Conservation (phyloP, 1,140 invertebrate species). For the Metaphire vulgaris region DNA sequence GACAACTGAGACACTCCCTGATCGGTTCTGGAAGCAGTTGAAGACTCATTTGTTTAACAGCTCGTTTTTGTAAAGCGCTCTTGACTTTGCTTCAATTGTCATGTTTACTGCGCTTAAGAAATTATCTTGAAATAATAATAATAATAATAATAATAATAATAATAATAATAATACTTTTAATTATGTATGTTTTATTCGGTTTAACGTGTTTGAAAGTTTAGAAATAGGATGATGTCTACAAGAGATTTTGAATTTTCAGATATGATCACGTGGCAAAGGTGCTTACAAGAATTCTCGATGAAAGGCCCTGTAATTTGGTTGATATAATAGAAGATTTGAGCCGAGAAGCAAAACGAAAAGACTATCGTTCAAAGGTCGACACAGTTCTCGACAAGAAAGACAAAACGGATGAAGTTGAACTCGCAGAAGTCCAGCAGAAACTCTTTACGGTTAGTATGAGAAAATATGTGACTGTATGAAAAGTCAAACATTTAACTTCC, state of each 20-base stretch:
- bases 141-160: too few relatives aligned
- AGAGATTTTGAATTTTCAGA: constrained; percentile 3
- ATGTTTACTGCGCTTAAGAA: neutral
- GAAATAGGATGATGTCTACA: neutral
- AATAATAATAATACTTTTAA: too few relatives aligned
- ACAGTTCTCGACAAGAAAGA: neutral
- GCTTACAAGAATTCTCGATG: constrained; percentile 48
- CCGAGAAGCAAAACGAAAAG: constrained; percentile 47
- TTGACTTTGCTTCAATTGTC: neutral
- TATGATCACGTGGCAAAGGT: constrained; percentile 50
- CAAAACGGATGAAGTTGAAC: neutral
- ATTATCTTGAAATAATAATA: neutral
- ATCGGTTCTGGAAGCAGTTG: too few relatives aligned
- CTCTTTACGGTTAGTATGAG: neutral
- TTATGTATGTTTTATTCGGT: too few relatives aligned
- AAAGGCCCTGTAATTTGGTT: constrained; percentile 48
- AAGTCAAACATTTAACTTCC: too few relatives aligned
- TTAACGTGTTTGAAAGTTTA: neutral
- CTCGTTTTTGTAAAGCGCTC: neutral
- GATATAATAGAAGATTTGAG: constrained; percentile 53
- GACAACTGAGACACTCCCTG: too few relatives aligned
- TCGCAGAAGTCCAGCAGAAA: neutral
- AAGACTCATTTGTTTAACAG: too few relatives aligned
- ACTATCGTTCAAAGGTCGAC: constrained; percentile 38
- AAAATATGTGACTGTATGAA: too few relatives aligned